Percentiles rank a stretch among this genome's conserved stretches.
These are phyloP conservation scores for Standfussiana lucernea DNA, from an alignment of 2,888 invertebrate genomes.

Conservation along the genomic window DNA sequence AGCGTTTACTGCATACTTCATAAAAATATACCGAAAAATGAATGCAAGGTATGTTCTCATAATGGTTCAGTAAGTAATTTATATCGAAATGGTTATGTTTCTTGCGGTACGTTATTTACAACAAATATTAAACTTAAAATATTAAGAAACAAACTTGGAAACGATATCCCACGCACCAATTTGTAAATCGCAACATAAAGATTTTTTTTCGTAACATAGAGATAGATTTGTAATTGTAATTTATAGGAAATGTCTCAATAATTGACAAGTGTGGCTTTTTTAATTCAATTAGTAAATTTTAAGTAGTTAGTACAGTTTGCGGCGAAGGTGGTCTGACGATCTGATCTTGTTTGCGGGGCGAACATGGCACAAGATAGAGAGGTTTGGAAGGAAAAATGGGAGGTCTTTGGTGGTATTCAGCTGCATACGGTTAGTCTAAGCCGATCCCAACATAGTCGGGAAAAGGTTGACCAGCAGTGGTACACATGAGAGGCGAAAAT, in stretches of 20 bases:
- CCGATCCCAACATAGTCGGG: no score
- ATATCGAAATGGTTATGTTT: conserved; percentile 25
- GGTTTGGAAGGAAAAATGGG: no score
- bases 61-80: conserved; percentile 23
- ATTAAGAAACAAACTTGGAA: conserved; percentile 29
- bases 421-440: no score
- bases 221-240: not conserved
- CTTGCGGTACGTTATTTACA: conserved; percentile 9
- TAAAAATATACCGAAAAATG: conserved; percentile 28
- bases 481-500: no score
- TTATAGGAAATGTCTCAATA: not conserved
- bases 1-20: conserved; percentile 30
- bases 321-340: no score
- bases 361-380: no score
- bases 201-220: conserved; percentile 8
- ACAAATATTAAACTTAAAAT: conserved; percentile 13
- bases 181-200: conserved; percentile 4
- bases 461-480: no score
- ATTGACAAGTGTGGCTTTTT: not conserved
- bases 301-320: no score
- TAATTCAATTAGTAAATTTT: not conserved
- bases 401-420: no score
- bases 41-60: conserved; percentile 34
- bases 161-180: conserved; percentile 46
- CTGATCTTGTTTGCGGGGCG: no score